Conservation (phyloP, 2,113 vertebrate species). For the Hepsetus odoe region DNA sequence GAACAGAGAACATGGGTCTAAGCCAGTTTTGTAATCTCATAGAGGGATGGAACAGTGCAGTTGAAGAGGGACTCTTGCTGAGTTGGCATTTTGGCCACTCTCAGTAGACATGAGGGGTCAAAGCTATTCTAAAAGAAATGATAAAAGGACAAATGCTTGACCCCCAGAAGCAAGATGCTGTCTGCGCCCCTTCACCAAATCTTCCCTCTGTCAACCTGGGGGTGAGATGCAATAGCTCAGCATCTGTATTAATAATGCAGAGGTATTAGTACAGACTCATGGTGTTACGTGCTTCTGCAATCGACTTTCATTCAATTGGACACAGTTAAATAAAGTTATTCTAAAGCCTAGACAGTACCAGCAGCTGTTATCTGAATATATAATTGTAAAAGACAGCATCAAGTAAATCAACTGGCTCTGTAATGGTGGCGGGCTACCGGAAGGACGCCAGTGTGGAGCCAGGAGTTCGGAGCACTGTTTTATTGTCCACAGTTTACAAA, state of each 20-base stretch:
- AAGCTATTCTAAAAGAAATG: constrained; percentile 19
- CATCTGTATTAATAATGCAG: constrained; percentile 52
- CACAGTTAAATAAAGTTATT: constrained; percentile 40
- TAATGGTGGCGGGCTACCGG: too few relatives aligned
- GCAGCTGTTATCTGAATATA: too few relatives aligned
- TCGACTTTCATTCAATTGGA: constrained; percentile 13
- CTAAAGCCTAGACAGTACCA: constrained; percentile 9
- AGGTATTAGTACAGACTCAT: constrained; percentile 26
- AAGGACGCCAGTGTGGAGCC: too few relatives aligned
- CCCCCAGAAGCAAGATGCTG: neutral
- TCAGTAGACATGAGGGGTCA: constrained; percentile 19
- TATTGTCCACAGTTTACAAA: too few relatives aligned
- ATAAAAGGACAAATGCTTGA: constrained; percentile 41
- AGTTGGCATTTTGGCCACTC: constrained; percentile 24
- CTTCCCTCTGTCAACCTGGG: constrained; percentile 28
- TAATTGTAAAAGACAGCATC: too few relatives aligned
- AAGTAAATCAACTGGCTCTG: too few relatives aligned
- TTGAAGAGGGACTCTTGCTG: constrained; percentile 25
- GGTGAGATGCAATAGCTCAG: constrained; percentile 7
- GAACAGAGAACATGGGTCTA: constrained; percentile 15
- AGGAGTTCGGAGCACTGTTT: too few relatives aligned
- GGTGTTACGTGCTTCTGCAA: constrained; percentile 21
- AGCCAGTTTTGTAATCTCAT: constrained; percentile 27
- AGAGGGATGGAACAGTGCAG: constrained; percentile 44
- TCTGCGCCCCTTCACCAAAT: neutral